Evolutionary conservation across 2,113 vertebrate genomes (phyloP), one percentile per base, ranked within the genome.

Genomic region (Etheostoma cragini): DNA sequence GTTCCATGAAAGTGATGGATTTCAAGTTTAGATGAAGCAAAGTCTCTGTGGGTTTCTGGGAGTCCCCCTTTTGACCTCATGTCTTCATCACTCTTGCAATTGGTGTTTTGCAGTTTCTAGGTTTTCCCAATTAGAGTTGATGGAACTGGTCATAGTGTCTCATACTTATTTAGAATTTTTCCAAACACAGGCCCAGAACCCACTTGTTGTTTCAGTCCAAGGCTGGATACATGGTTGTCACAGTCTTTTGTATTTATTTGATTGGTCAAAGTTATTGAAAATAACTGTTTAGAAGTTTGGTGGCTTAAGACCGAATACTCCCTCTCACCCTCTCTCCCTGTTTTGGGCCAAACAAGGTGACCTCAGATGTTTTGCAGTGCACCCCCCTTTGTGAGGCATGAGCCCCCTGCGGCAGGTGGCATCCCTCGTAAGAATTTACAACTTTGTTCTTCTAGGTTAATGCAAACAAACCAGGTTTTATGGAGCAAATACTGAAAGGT

Each of bases 381-480:
- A 15, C 26, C 33, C 35, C 33, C 64, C 76, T 82, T 80, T 80
- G 64, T 63, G 57, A 76, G 64, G 47, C 69, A 76, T 57, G 77
- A 87, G 86, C 58, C 58, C 42, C 6, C 49, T 70, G 82, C 53
- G 33, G 86, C 89, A 90, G 90, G 91, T 92, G 86, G 90, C 87
- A 90, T 88, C 76, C 61, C 69, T 82, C 22, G 30, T 77, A 83
- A 87, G 69, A 89, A 82, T 93, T 93, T 91, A 95, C 46, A 0
- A 81, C 86, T 68, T 72, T 68, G 76, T 74, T 90, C 78, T 68
- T 88, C 88, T 87, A 88, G 90, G 82, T 90, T 85, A 86, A 61
- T 68, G 80, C 89, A 92, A 90, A 93, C 84, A 87, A 80, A 71
- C 75, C 75, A 77, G 42, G 85, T 86, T 91, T 93, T 82, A 92